These are phyloP conservation scores for Apostichopus japonicus DNA, from an alignment of 35 echinoderm and acorn worm genomes.

Conservation along the genomic window DNA sequence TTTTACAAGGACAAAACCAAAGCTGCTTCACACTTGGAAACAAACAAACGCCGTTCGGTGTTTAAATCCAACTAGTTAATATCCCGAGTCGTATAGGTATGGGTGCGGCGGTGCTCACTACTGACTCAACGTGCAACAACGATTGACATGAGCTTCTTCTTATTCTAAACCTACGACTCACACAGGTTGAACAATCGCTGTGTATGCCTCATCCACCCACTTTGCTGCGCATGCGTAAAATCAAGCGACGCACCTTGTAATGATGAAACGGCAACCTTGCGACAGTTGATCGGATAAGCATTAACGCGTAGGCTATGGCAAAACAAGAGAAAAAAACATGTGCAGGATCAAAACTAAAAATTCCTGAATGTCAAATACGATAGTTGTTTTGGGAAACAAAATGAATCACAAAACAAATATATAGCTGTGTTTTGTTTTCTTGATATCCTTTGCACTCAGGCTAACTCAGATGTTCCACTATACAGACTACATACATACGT, in stretches of 20 bases:
- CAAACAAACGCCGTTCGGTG: not conserved
- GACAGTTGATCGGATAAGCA: not conserved
- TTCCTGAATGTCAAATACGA: no score
- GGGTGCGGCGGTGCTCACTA: slow-evolving; percentile 46
- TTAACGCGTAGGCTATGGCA: not conserved
- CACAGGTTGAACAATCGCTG: slow-evolving; percentile 44
- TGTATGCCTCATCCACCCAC: slow-evolving; percentile 17
- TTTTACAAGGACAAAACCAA: not conserved
- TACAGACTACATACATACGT: no score
- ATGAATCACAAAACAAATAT: no score
- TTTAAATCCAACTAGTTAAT: slow-evolving; percentile 26
- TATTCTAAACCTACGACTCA: slow-evolving; percentile 12
- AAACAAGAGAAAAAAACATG: not conserved
- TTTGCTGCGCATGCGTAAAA: slow-evolving; percentile 10
- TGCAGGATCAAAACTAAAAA: no score
- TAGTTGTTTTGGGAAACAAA: no score
- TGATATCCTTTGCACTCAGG: no score
- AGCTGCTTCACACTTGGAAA: not conserved
- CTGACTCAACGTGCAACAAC: slow-evolving; percentile 18
- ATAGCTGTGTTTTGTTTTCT: no score
- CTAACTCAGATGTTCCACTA: no score
- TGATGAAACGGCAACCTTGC: not conserved
- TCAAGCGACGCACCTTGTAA: not conserved
- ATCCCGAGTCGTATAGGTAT: not conserved
- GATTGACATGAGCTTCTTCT: no score